A percentile compares a stretch with the other conserved stretches of the same genome.
Conservation (phyloP, 2,888 invertebrate genomes). For the Agrenia bidenticulata region DNA sequence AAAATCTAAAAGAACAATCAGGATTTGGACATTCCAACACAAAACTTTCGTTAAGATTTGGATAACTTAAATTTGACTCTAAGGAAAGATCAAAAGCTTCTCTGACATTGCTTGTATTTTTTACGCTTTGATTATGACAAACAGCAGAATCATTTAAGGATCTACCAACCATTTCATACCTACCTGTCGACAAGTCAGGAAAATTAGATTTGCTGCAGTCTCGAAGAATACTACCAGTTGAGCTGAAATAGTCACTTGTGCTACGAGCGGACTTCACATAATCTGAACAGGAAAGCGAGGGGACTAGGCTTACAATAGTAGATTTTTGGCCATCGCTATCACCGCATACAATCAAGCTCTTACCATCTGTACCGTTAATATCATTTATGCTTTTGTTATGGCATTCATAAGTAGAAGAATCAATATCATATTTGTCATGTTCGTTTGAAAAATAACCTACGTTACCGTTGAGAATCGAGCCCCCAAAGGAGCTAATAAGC, state of each 20-base stretch:
- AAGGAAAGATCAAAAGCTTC: not conserved
- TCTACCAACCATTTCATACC: not conserved
- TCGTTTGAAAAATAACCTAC: too few species aligned
- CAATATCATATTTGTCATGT: slow-evolving; percentile 4
- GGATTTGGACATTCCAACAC: slow-evolving; percentile 45
- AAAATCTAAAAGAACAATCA: slow-evolving; percentile 40
- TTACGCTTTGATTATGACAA: not conserved
- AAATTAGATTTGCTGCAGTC: not conserved
- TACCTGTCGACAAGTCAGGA: not conserved
- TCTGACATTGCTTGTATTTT: not conserved
- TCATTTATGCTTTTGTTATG: not conserved
- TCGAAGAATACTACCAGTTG: not conserved
- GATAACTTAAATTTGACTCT: slow-evolving; percentile 16
- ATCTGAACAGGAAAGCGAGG: not conserved
- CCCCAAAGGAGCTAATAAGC: not conserved
- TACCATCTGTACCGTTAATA: not conserved
- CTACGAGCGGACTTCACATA: not conserved
- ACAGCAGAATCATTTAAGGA: slow-evolving; percentile 7
- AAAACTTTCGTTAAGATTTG: slow-evolving; percentile 16
- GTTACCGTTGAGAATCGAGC: too few species aligned
- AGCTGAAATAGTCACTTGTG: slow-evolving; percentile 5
- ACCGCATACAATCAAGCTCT: not conserved
- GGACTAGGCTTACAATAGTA: not conserved
- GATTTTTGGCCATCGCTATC: not conserved
- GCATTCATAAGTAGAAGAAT: not conserved